A percentile compares a stretch with the other conserved stretches of the same genome.
phyloP scores from a whole-genome alignment of 2,888 invertebrate species.

The Hemistola chrysoprasaria region DNA sequence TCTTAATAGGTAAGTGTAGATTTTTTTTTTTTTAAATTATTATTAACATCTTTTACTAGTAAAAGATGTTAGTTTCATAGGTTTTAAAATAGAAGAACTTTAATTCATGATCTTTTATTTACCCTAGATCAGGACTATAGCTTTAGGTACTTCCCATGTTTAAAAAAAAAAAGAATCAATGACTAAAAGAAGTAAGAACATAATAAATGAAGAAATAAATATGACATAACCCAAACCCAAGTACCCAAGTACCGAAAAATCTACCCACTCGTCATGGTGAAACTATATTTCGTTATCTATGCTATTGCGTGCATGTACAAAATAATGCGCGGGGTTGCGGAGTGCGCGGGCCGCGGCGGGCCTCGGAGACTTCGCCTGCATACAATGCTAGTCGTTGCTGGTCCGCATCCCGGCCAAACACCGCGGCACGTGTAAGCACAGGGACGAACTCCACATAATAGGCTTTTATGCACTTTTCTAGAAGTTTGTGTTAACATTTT shows the following conservation, averaged over 20 bases:
- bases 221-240: too few species aligned
- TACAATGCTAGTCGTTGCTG: constrained; percentile 79
- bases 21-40: too few species aligned
- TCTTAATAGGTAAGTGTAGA: too few species aligned
- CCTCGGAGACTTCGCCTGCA: constrained; percentile 50
- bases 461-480: constrained; percentile 21
- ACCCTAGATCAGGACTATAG: too few species aligned
- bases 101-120: too few species aligned
- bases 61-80: too few species aligned
- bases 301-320: constrained; percentile 52
- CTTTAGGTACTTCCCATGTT: too few species aligned
- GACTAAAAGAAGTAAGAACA: too few species aligned
- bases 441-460: constrained; percentile 57
- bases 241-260: neutral
- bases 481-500: constrained; percentile 6
- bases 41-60: too few species aligned
- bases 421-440: constrained; percentile 77
- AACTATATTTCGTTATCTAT: constrained; percentile 37
- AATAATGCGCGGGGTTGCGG: constrained; percentile 32
- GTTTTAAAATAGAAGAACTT: too few species aligned
- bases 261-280: constrained; percentile 3
- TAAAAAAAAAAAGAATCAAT: too few species aligned
- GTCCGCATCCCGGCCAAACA: constrained; percentile 75
- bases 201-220: too few species aligned
- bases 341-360: constrained; percentile 19